phyloP scores from a whole-genome alignment of 2,888 invertebrate species.

The Orchesellides sinensis region DNA sequence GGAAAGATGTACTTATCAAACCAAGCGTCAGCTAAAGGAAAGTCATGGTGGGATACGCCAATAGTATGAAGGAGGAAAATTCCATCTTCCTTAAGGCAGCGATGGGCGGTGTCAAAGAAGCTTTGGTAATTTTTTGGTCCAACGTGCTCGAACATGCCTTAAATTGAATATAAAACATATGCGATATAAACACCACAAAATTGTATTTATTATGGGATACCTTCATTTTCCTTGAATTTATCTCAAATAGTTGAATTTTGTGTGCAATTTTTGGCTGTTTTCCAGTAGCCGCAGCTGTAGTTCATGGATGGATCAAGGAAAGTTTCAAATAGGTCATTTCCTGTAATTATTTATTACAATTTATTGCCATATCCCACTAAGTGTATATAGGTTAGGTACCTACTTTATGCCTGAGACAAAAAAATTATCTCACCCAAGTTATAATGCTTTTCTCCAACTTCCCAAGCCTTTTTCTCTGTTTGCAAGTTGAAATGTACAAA shows the following conservation, averaged over 20 bases:
- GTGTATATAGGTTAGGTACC: not conserved
- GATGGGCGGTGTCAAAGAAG: slow-evolving; percentile 70
- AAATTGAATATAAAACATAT: not conserved
- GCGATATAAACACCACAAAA: not conserved
- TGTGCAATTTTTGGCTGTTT: slow-evolving; percentile 62
- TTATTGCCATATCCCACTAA: no score
- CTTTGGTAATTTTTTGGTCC: slow-evolving; percentile 68
- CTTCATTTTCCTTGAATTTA: slow-evolving; percentile 51
- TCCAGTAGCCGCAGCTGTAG: slow-evolving; percentile 73
- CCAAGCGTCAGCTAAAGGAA: slow-evolving; percentile 69
- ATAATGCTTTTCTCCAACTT: slow-evolving; percentile 70
- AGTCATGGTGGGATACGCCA: slow-evolving; percentile 67
- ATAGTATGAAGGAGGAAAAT: slow-evolving; percentile 73
- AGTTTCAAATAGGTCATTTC: slow-evolving; percentile 69
- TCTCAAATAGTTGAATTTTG: slow-evolving; percentile 70
- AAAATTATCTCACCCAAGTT: slow-evolving; percentile 52
- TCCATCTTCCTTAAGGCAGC: slow-evolving; percentile 70
- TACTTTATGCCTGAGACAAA: no score
- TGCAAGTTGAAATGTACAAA: slow-evolving; percentile 69
- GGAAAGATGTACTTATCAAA: slow-evolving; percentile 71
- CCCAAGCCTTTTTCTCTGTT: slow-evolving; percentile 66
- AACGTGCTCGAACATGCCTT: slow-evolving; percentile 73
- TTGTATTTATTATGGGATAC: not conserved
- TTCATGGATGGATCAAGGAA: slow-evolving; percentile 70
- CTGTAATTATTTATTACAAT: slow-evolving; percentile 37